phyloP scores from a whole-genome alignment of 1,140 invertebrate species.

The Patella vulgata region DNA sequence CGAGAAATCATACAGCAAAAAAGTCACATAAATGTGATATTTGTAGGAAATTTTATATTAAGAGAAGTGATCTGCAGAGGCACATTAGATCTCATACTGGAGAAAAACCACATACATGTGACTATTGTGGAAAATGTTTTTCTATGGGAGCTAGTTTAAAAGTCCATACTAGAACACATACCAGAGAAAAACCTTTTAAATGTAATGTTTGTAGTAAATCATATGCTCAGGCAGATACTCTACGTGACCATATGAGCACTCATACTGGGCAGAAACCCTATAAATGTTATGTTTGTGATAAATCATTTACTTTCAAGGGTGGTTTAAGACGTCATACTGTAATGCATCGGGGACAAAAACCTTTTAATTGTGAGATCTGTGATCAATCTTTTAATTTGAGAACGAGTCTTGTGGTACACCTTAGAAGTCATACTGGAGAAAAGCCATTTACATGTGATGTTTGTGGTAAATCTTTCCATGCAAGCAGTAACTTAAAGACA shows the following conservation, averaged over 20 bases:
- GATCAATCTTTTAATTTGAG: constrained; percentile 1
- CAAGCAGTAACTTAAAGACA: no score
- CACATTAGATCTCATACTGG: constrained; percentile 72
- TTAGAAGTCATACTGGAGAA: constrained; percentile 13
- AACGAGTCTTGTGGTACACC: constrained; percentile 4
- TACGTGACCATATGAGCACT: constrained; percentile 24
- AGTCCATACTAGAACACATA: constrained; percentile 19
- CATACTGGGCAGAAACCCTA: constrained; percentile 38
- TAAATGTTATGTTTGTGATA: no score
- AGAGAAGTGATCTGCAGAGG: constrained; percentile 94
- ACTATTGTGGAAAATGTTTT: constrained; percentile 27
- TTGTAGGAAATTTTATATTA: constrained; percentile 95
- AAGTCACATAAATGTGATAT: constrained; percentile 76
- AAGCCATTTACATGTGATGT: no score
- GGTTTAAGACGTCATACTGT: constrained; percentile 82
- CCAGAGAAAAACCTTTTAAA: no score
- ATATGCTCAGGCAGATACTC: constrained; percentile 19
- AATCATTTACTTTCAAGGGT: constrained; percentile 88
- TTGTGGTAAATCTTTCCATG: no score
- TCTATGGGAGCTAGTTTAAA: neutral
- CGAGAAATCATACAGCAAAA: constrained; percentile 24
- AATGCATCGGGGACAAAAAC: constrained; percentile 84
- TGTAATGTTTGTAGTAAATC: no score
- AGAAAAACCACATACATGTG: constrained; percentile 35
- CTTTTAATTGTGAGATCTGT: constrained; percentile 74